These are phyloP conservation scores for Pangasianodon gigas DNA, from an alignment of 2,113 vertebrate species.

Conservation along the genomic window DNA sequence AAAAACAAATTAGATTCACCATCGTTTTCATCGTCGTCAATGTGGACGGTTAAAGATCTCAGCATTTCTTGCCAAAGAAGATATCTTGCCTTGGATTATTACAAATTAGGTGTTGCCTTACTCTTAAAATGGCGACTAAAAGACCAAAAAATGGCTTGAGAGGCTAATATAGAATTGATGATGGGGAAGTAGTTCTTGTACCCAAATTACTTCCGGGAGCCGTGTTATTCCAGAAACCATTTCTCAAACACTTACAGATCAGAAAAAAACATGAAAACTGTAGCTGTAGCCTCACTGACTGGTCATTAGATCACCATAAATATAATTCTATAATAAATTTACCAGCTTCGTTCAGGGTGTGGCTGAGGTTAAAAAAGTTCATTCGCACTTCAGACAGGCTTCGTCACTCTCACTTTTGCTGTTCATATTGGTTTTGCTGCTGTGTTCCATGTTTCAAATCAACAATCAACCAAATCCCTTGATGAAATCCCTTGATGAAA, in stretches of 20 bases:
- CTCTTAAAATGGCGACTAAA: background rate
- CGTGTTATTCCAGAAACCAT: background rate
- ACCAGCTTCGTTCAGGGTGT: background rate
- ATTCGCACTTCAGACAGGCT: background rate
- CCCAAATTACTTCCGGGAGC: background rate
- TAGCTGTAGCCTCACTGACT: background rate
- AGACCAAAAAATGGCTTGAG: background rate
- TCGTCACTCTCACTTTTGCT: too few relatives aligned
- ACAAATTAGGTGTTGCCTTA: background rate
- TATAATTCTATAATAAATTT: background rate
- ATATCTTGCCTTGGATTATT: background rate
- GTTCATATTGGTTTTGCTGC: background rate
- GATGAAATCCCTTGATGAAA: background rate
- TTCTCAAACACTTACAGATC: background rate
- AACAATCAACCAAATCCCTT: background rate
- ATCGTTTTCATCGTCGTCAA: background rate
- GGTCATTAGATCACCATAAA: too few relatives aligned
- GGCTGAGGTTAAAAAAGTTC: background rate
- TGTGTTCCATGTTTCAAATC: background rate
- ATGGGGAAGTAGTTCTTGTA: accelerated
- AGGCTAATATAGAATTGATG: background rate
- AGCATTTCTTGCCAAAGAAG: background rate
- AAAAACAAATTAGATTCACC: background rate
- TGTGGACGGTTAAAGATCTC: background rate
- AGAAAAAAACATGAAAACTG: background rate